Conservation (phyloP, 2,113 vertebrate species). For the Glaucidium brasilianum region DNA sequence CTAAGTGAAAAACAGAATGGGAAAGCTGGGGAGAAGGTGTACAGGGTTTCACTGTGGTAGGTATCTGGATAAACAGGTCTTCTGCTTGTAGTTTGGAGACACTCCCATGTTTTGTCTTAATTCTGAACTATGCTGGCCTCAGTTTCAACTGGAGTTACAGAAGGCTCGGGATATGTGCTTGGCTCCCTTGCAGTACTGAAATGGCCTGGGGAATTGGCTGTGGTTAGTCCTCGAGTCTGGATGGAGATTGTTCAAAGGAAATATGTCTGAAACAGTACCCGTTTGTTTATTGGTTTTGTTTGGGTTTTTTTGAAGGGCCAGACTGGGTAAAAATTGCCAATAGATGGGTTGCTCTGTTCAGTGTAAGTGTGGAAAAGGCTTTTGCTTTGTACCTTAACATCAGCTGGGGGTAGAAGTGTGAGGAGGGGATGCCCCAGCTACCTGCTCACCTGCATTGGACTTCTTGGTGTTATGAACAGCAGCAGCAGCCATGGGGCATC, state of each 20-base stretch:
- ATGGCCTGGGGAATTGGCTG: neutral
- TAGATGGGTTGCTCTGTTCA: neutral
- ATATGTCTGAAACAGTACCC: fast-evolving
- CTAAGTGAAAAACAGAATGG: neutral
- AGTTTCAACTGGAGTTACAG: neutral
- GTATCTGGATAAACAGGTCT: neutral
- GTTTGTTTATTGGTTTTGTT: neutral
- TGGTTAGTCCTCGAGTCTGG: neutral
- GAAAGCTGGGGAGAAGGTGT: neutral
- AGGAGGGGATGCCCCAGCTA: neutral
- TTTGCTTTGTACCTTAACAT: neutral
- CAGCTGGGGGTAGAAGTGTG: neutral
- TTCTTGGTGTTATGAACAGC: neutral
- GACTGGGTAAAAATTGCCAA: neutral
- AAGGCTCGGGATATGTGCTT: neutral
- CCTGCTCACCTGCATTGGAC: neutral
- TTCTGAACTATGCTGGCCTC: neutral
- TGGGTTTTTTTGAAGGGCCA: neutral
- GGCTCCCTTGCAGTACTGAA: neutral
- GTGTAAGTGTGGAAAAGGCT: neutral
- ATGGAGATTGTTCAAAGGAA: neutral
- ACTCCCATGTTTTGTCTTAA: neutral
- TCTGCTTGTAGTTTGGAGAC: neutral
- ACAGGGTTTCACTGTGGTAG: neutral
- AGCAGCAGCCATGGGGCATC: fast-evolving